Evolutionary conservation across 2,113 vertebrate genomes (phyloP).

Genomic region (Lethenteron camtschaticum): DNA sequence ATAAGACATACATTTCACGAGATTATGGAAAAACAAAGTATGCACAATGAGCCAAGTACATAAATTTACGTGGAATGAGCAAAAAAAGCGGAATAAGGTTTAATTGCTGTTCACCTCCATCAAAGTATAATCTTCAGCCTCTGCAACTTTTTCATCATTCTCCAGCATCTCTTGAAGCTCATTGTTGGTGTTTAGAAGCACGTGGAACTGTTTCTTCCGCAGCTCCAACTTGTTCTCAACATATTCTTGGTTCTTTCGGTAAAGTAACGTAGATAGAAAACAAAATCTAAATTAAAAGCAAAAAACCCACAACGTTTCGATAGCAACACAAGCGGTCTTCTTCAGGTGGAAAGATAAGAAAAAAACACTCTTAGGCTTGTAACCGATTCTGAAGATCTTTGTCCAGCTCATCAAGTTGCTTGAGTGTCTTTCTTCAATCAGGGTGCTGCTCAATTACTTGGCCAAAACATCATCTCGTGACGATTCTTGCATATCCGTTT

Average conservation of each 20-base stretch:
- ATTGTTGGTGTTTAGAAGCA: constrained; percentile 85
- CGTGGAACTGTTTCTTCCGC: constrained; percentile 88
- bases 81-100: too few species aligned
- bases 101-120: too few species aligned
- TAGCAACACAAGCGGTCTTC: too few species aligned
- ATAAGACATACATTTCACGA: too few species aligned
- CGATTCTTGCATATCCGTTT: constrained; percentile 95
- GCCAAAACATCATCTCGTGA: constrained; percentile 87
- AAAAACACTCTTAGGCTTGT: constrained; percentile 57
- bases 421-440: constrained; percentile 75
- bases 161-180: constrained; percentile 92
- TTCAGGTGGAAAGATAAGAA: too few species aligned
- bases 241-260: too few species aligned
- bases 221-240: constrained; percentile 93
- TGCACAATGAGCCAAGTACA: too few species aligned
- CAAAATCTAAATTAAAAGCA: too few species aligned
- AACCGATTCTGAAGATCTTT: constrained; percentile 86
- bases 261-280: too few species aligned
- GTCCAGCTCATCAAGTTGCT: constrained; percentile 71
- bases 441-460: constrained; percentile 86
- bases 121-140: constrained; percentile 34
- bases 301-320: too few species aligned
- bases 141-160: constrained; percentile 75
- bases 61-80: too few species aligned
- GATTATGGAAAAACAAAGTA: too few species aligned